Conservation (phyloP, 1,140 invertebrate species). For the Lepeophtheirus salmonis region DNA sequence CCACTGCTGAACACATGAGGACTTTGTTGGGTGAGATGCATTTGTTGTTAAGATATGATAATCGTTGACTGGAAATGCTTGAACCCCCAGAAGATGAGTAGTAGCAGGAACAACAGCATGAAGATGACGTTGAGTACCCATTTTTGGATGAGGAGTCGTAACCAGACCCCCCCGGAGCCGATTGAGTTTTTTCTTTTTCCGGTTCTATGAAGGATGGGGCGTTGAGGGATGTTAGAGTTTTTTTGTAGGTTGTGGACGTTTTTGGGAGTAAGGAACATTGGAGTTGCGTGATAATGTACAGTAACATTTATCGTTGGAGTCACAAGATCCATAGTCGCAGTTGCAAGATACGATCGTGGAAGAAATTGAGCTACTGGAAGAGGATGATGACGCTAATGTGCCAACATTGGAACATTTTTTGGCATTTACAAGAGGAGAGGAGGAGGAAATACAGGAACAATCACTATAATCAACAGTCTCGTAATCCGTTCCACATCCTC, state of each 20-base stretch:
- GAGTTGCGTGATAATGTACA: not conserved
- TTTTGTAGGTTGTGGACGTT: too few species aligned
- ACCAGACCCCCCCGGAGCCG: not conserved
- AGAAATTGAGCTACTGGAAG: too few species aligned
- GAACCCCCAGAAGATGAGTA: not conserved
- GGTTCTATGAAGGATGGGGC: too few species aligned
- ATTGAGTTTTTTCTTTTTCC: not conserved
- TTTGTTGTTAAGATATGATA: not conserved
- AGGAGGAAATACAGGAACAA: not conserved
- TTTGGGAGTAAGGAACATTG: too few species aligned
- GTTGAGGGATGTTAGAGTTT: too few species aligned
- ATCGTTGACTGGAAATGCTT: not conserved
- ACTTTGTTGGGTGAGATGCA: not conserved
- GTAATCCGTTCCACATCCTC: not conserved
- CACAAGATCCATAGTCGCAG: not conserved
- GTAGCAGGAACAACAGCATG: not conserved
- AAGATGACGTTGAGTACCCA: not conserved
- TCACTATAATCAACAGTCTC: not conserved
- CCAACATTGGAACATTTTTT: too few species aligned
- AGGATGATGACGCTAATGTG: not conserved
- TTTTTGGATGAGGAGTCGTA: not conserved
- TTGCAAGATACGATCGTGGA: not conserved
- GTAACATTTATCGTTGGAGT: not conserved
- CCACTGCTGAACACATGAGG: conserved; percentile 5
- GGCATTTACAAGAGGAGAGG: too few species aligned